Base-by-base conservation (phyloP, 2,113 vertebrate genomes). In the Ptilonorhynchus violaceus region DNA sequence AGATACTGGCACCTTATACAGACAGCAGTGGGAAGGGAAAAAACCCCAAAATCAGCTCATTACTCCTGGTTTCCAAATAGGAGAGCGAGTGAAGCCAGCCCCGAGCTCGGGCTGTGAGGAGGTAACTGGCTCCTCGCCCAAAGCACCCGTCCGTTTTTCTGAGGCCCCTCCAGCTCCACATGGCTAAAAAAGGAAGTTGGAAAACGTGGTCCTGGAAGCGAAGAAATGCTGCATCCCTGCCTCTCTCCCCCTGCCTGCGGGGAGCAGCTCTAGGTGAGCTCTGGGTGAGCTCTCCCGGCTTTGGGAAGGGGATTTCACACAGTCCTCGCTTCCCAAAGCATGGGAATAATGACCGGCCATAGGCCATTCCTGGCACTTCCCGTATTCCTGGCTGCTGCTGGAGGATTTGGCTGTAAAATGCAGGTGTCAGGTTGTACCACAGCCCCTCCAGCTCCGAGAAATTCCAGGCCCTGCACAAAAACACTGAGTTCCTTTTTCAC, bases 141-240 rank as follows among this genome's bases (percentile, higher is more conserved):
- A 86, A 41, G 30, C 95, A 79, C 89, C 11, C 4, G 62, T 93
- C 86, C 64, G 8, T 73, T 86, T 46, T 78, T 64, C 77, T 50
- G 93, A 93, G 96, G 94, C 92, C 86, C 60, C 94, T 96, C 53
- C 52, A 59, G 73, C 80, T 73, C 15, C 83, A 46, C 72, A 81
- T 74, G 25, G 88, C 90, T 93, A 91, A 93, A 97, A 94, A 94
- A 95, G 96, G 94, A 94, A 92, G 46, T 2, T 77, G 75, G 78
- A 49, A 91, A 92, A 72, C 3, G n/a, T 59, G 59, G 30, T 22
- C 41, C 55, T 88, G 55, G 60, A 53, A 91, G 78, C 15, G n/a
- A 67, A 67, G 11, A 58, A 81, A 22, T 8, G 24, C 69, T 73
- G 42, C 46, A 31, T 62, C n/a, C 33, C 79, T 63, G 10, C 68